A percentile compares a stretch with the other conserved stretches of the same genome.
These are phyloP conservation scores for Panopea generosa DNA, from an alignment of 2,888 invertebrate species.

Conservation along the genomic window DNA sequence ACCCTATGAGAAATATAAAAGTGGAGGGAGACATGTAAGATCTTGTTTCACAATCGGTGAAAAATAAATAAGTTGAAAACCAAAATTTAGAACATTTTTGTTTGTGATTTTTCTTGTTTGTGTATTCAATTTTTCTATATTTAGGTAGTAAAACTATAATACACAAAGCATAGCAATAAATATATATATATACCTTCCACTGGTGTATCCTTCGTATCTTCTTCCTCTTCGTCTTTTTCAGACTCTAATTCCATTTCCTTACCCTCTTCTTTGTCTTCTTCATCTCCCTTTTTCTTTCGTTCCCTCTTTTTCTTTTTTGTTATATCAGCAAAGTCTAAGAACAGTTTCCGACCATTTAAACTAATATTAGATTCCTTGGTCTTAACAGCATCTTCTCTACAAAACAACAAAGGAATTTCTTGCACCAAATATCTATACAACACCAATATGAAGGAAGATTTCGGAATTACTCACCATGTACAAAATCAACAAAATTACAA, in stretches of 20 bases:
- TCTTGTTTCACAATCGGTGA: no score
- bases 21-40: no score
- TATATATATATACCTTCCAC: not conserved
- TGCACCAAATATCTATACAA: not conserved
- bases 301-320: constrained; percentile 62
- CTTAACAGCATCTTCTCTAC: constrained; percentile 80
- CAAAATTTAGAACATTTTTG: no score
- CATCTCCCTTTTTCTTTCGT: constrained; percentile 25
- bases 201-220: constrained; percentile 13
- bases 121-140: no score
- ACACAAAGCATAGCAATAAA: constrained; percentile 8
- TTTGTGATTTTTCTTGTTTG: no score
- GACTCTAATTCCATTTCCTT: constrained; percentile 27
- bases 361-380: constrained; percentile 69
- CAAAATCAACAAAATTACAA: no score
- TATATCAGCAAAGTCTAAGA: constrained; percentile 71
- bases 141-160: no score
- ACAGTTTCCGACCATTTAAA: constrained; percentile 73
- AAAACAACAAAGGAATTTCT: no score
- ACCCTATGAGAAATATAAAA: no score
- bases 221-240: constrained; percentile 24
- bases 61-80: no score
- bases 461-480: no score
- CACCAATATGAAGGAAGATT: no score
- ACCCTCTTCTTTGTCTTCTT: constrained; percentile 23